A percentile compares a stretch with the other conserved stretches of the same genome.
These are phyloP conservation scores for Prunella himalayana DNA, from an alignment of 2,113 vertebrate species.

Conservation along the genomic window DNA sequence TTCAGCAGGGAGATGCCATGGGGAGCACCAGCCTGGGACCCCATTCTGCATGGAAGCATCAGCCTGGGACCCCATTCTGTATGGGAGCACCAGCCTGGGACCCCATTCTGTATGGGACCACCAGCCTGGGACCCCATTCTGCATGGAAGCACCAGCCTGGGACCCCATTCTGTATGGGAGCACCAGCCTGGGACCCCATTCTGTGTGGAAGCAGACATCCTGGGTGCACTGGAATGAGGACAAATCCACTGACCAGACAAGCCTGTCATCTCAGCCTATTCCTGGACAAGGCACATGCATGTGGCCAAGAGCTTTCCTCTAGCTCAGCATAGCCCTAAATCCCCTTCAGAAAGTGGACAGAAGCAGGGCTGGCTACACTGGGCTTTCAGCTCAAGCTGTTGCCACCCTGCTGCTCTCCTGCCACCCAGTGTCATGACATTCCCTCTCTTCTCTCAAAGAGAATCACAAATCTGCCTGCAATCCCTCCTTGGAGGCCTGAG, in stretches of 20 bases:
- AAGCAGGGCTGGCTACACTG: background rate
- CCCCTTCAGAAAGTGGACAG: background rate
- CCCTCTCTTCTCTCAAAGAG: background rate
- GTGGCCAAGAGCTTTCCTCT: background rate
- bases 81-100: no score
- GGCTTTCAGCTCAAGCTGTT: background rate
- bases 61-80: background rate
- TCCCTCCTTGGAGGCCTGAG: background rate
- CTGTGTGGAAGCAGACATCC: background rate
- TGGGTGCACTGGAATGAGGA: background rate
- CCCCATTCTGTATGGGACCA: no score
- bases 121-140: background rate
- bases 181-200: background rate
- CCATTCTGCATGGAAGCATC: background rate
- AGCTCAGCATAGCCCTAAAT: background rate
- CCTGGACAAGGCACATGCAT: background rate
- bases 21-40: background rate
- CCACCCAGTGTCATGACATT: background rate
- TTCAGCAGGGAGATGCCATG: background rate
- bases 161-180: background rate
- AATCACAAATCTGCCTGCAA: background rate
- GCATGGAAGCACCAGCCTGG: background rate
- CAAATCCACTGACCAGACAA: fast-evolving
- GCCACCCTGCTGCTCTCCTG: background rate
- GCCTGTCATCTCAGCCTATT: background rate